Conservation (phyloP, 2,888 invertebrate species). For the Calephelis perditalis region DNA sequence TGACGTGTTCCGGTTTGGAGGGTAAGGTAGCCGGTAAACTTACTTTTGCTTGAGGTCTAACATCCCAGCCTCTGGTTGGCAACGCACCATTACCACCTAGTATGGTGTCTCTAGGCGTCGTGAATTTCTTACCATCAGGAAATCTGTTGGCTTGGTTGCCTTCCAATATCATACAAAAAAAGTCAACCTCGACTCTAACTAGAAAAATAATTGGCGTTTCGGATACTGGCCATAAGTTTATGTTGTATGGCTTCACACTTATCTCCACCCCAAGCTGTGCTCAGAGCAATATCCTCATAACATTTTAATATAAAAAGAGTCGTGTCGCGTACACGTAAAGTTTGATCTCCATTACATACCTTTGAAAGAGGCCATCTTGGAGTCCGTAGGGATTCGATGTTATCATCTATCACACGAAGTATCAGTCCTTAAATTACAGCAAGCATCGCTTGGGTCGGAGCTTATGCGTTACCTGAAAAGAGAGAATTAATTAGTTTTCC, state of each 20-base stretch:
- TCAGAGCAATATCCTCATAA: not conserved
- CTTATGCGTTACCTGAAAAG: slow-evolving; percentile 28
- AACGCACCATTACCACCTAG: too few relatives aligned
- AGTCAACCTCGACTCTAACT: too few relatives aligned
- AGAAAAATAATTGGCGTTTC: too few relatives aligned
- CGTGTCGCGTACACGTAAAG: not conserved
- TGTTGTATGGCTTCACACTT: too few relatives aligned
- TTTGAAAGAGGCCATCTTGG: slow-evolving; percentile 43
- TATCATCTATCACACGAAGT: slow-evolving; percentile 34
- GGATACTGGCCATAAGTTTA: too few relatives aligned
- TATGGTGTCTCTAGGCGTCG: too few relatives aligned
- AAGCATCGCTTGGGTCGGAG: slow-evolving; percentile 22
- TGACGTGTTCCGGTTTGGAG: too few relatives aligned
- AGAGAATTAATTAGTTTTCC: slow-evolving; percentile 20
- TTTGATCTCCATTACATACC: slow-evolving; percentile 31
- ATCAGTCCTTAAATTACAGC: slow-evolving; percentile 25
- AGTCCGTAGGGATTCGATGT: slow-evolving; percentile 25
- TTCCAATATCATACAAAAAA: not conserved
- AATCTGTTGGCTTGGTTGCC: not conserved
- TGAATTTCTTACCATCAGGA: too few relatives aligned
- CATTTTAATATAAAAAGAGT: not conserved
- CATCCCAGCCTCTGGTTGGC: too few relatives aligned
- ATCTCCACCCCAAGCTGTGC: not conserved
- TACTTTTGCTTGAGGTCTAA: too few relatives aligned
- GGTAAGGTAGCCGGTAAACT: too few relatives aligned